phyloP scores from a whole-genome alignment of 2,797 vertebrate genomes.

The Pseudopleuronectes americanus region DNA sequence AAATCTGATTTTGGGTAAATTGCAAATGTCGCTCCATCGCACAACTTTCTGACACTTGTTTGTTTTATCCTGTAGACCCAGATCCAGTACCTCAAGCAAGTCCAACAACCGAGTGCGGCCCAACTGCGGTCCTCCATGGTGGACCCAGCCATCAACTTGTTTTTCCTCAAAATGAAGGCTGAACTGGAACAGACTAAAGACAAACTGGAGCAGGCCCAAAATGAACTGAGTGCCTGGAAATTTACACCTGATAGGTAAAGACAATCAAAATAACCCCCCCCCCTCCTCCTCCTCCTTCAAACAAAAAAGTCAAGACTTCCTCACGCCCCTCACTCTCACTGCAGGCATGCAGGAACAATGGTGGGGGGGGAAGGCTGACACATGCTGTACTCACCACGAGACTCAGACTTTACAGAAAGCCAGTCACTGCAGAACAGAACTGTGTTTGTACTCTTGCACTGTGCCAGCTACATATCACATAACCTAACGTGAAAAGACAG shows the following conservation, averaged over 20 bases:
- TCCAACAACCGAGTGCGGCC: constrained; percentile 98
- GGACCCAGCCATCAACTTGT: constrained; percentile 99
- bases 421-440: constrained; percentile 88
- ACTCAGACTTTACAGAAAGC: constrained; percentile 97
- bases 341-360: constrained; percentile 95
- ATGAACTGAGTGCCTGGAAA: constrained; percentile 99
- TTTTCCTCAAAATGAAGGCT: constrained; percentile 99
- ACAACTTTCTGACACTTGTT: constrained; percentile 45
- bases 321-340: constrained; percentile 93
- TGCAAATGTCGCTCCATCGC: background rate
- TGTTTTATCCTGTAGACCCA: constrained; percentile 90
- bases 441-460: constrained; percentile 90
- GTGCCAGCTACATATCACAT: constrained; percentile 96
- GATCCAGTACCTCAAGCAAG: constrained; percentile 99
- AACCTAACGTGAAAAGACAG: constrained; percentile 87
- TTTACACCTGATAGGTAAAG: constrained; percentile 99
- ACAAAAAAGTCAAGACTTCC: constrained; percentile 95
- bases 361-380: constrained; percentile 94
- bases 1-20: background rate
- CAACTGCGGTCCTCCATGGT: constrained; percentile 99
- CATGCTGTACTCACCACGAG: constrained; percentile 97
- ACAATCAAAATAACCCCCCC: constrained; percentile 92
- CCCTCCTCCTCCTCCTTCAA: constrained; percentile 9
- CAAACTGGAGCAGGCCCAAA: constrained; percentile 99
- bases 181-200: constrained; percentile 99